Evolutionary conservation across 2,113 vertebrate species (phyloP), one percentile per base, ranked within the genome.

Genomic region (Fulmarus glacialis): DNA sequence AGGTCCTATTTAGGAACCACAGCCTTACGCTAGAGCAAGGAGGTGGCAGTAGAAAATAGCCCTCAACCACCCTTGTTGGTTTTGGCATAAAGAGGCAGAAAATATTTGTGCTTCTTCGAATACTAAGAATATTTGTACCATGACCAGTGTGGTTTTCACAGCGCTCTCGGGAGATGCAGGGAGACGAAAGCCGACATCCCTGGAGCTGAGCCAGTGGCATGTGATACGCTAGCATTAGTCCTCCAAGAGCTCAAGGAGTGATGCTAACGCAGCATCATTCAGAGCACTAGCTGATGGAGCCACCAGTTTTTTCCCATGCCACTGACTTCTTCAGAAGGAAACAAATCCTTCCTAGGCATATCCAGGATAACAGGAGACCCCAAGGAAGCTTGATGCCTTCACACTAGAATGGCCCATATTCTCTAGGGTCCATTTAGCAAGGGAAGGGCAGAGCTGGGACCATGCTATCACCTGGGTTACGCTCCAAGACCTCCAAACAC

Each of bases 71-170:
- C 38, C 78, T 47, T 93, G 82, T 90, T 94, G 77, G 2, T 95
- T 88, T 96, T 97, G 97, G 94, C 96, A 55, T 18, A 22, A 83
- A 73, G 29, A 68, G 17, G 14, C 43, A 80, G 87, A 88, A 93
- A 96, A 97, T 94, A 58, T 38, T 96, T 95, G 53, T 82, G 56
- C 74, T 96, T 82, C 78, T 80, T 80, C 0, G 0, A 70, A 96
- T 95, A 38, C 87, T 96, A 5, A 86, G 78, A 66, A 91, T 93
- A 88, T 66, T 94, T 91, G 59, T 62, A 19, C 38, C 38, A 32
- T 88, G 84, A 87, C n/a, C 45, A 63, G 63, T 2, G 2, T 29
- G 73, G 73, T 27, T 94, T 96, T 30, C 83, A 58, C 86, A 85
- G 87, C 0, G 0, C 45, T 90, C 91, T 86, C 66, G 19, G 50